Evolutionary conservation across 2,797 vertebrate genomes (phyloP), one percentile per base, ranked within the genome.

Genomic region (Etheostoma nigrum): DNA sequence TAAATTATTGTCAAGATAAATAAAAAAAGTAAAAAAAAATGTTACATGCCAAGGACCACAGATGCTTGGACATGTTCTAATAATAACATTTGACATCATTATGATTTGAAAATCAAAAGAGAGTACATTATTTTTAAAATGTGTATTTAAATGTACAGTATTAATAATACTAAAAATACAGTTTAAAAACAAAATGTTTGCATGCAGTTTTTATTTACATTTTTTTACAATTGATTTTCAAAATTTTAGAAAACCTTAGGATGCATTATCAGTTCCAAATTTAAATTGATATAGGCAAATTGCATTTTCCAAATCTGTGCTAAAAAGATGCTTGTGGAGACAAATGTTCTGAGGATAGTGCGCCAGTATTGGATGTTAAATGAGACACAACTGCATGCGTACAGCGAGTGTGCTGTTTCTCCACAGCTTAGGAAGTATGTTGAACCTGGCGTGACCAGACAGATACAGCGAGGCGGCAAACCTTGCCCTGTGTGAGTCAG

Each of bases 401-500:
- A 51, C 45, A 70, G 62, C 78, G 54, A 69, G 49, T 58, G 36
- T 68, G 82, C 80, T 19, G 66, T 62, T 75, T 66, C 72, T 59
- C 57, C 30, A 4, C 27, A 9, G 62, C 65, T 78, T 23, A 36
- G 62, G 66, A 61, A 68, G 58, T 58, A 71, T 60, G 85, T 64
- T 73, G 79, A 88, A 81, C 72, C 67, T 47, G 78, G 83, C 51
- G 61, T 12, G 21, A 52, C 36, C 82, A 75, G 82, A 88, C 74
- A 64, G 78, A 83, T 64, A 67, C 78, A 76, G 67, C 4, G 13
- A 74, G 79, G 72, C 73, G 42, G 44, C 78, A 75, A 40, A 69
- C 79, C 71, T 81, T 55, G 75, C 83, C 70, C 88, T 33, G 83
- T 70, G 74, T 74, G 88, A 74, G 85, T 87, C 74, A 14, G 72